Percentiles rank a stretch among this genome's conserved stretches.
These are phyloP conservation scores for Anolis carolinensis DNA, from an alignment of 2,113 vertebrate species.

Conservation along the genomic window DNA sequence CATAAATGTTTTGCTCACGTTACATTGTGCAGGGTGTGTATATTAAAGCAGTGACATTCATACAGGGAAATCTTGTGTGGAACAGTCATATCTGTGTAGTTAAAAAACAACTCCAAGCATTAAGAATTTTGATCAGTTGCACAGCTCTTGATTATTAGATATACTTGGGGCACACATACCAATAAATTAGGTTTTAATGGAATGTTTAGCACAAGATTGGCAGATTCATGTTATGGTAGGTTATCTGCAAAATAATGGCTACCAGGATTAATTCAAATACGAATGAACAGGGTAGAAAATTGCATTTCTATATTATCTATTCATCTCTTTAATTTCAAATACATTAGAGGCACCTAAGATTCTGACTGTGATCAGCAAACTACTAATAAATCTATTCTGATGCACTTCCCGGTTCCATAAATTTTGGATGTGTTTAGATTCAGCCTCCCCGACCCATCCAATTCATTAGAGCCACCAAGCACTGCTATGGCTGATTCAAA, in stretches of 20 bases:
- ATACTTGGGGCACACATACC: background rate
- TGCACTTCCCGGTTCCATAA: background rate
- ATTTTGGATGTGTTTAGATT: background rate
- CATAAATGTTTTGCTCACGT: background rate
- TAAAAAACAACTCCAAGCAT: background rate
- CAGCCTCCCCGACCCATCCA: background rate
- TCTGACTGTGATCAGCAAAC: background rate
- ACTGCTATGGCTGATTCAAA: background rate
- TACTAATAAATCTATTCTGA: background rate
- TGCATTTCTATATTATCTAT: background rate
- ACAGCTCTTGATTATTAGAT: background rate
- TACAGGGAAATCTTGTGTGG: background rate
- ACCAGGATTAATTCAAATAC: background rate
- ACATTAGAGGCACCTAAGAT: background rate
- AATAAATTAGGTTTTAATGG: background rate
- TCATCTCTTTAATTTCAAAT: background rate
- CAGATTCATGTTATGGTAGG: background rate
- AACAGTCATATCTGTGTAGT: background rate
- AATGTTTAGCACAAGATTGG: background rate
- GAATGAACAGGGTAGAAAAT: background rate
- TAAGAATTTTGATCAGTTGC: constrained; percentile 6
- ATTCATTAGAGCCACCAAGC: background rate
- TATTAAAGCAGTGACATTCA: background rate
- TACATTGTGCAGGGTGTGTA: background rate
- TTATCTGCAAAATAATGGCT: background rate